Conservation (phyloP, 2,113 vertebrate species). For the Notothenia coriiceps region DNA sequence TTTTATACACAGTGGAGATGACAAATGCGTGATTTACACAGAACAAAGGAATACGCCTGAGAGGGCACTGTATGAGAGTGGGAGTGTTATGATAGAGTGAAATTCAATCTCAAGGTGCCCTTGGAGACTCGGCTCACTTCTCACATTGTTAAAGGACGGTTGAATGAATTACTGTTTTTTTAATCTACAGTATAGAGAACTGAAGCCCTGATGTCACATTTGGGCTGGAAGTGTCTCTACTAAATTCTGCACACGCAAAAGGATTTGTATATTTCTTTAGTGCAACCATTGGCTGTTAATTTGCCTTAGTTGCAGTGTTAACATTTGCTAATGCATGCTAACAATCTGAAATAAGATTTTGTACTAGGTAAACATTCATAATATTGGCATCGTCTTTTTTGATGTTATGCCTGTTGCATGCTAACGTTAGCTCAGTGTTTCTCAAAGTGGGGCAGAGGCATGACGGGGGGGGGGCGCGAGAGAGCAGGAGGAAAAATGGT, state of each 20-base stretch:
- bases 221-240: neutral
- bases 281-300: neutral
- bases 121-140: conserved; percentile 44
- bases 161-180: conserved; percentile 37
- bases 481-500: too few species aligned
- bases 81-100: conserved; percentile 29
- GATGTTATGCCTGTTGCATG: neutral
- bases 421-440: too few species aligned
- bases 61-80: neutral
- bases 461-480: too few species aligned
- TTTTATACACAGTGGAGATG: conserved; percentile 35
- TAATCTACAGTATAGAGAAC: conserved; percentile 13
- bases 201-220: neutral
- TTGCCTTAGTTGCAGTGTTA: neutral
- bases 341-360: neutral
- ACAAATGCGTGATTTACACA: conserved; percentile 48
- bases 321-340: neutral
- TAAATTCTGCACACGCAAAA: neutral
- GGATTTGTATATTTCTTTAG: neutral
- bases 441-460: too few species aligned
- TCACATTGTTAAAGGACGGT: conserved; percentile 22
- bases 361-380: neutral
- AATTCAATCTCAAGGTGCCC: conserved; percentile 66
- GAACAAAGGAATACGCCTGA: conserved; percentile 27
- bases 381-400: too few species aligned